Base-by-base conservation (phyloP, 2,113 vertebrate genomes). In the Odontesthes bonariensis region DNA sequence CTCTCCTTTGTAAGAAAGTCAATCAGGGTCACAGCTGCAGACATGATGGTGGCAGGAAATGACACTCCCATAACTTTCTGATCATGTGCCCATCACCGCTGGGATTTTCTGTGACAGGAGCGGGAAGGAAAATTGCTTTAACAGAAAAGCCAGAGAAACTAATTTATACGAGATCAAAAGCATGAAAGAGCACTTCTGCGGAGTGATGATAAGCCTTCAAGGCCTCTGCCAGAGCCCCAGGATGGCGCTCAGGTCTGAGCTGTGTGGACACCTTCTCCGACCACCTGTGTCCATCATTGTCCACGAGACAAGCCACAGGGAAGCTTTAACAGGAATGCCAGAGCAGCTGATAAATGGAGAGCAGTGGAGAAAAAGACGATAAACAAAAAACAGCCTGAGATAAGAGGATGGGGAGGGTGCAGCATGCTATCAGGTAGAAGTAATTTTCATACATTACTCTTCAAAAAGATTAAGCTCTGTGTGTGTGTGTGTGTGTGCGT, bases 101-200 rank as follows among this genome's bases (percentile, higher is more conserved):
- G 44, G 79, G 85, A 82, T 86, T 86, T 86, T 87, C 70, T 11
- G 66, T 67, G 84, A 86, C 85, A 67, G 65, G 70, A 69, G 49
- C 1, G 3, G 62, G 77, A 67, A 42, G 57, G 61, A 61, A 85
- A 85, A 88, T 74, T 74, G 86, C 85, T 88, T 78, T 59, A 85
- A 83, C 78, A 66, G 84, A 93, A 85, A 85, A 85, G 64, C 75
- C 75, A 55, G 83, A 85, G 81, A 89, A 89, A 88, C 79, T 86
- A 86, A 92, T 90, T 90, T 89, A 88, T 83, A 86, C 70, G n/a
- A 82, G 83, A 93, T 91, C 89, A 89, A 90, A 91, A 86, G 91
- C 89, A 88, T 92, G 91, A 92, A 87, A 91, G 88, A 77, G 78
- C 87, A 86, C 88, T 91, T 91, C 93, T 94, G 93, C 44, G 77